Conservation (phyloP, 2,797 vertebrate species). For the Artibeus jamaicensis region DNA sequence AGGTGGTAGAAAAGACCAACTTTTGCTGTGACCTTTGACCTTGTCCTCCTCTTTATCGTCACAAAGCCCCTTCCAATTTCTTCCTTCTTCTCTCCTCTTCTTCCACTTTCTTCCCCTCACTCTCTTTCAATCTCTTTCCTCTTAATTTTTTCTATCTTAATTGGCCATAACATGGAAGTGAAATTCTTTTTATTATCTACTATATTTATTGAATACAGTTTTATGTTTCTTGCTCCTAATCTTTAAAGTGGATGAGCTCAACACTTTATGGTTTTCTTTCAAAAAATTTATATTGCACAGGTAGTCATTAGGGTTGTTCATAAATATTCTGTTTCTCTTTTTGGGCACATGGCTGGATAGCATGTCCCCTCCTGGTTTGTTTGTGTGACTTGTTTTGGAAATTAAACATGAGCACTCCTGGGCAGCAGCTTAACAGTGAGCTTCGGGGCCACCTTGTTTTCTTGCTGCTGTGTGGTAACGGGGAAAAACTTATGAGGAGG, state of each 20-base stretch:
- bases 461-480: neutral
- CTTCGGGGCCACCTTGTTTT: neutral
- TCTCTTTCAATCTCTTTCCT: constrained; percentile 24
- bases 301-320: constrained; percentile 43
- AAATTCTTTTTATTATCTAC: constrained; percentile 66
- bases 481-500: neutral
- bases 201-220: constrained; percentile 72
- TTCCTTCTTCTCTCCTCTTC: neutral
- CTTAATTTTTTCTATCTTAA: constrained; percentile 55
- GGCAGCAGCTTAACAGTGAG: neutral
- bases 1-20: neutral
- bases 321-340: constrained; percentile 23
- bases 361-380: neutral
- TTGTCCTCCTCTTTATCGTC: neutral
- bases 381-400: neutral
- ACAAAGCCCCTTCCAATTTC: neutral
- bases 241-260: constrained; percentile 68
- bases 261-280: constrained; percentile 59
- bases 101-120: neutral
- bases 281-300: constrained; percentile 16
- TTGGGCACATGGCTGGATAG: neutral
- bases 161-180: constrained; percentile 45
- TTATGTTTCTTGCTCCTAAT: constrained; percentile 66
- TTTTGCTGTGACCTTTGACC: neutral
- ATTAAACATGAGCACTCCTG: neutral